Evolutionary conservation across 2,888 invertebrate species (phyloP), one percentile per base, ranked within the genome.

Genomic region (Merodon equestris): DNA sequence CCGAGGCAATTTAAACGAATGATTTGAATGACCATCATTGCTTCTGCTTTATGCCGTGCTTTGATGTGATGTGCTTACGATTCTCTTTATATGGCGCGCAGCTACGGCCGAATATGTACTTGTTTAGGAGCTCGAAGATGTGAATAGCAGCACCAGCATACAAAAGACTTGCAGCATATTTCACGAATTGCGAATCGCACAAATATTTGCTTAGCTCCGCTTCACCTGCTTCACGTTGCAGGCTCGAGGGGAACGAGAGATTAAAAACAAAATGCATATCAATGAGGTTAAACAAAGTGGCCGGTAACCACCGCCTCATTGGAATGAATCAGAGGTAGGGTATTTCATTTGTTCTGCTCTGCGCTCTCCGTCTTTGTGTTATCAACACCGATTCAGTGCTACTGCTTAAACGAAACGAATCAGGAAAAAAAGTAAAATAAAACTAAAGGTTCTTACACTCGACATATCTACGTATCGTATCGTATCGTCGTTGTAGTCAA

Each of bases 281-380:
- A 77, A 73, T 57, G 77, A 77, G 77, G 67, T 77, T 77, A 73
- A 73, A 77, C 77, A 77, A 73, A 73, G 72, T 77, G 72, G 72
- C 66, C 66, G 75, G 27, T 44, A 50, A 60, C 66, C 72, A 72
- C 72, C 72, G 60, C 77, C 77, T 67, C 67, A 40, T 63, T 17
- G 57, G 57, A 36, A 73, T 77, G 77, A 77, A 58, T 77, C 77
- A 77, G 73, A 57, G 67, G 63, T 67, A 61, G 63, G 47, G 61
- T 73, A 68, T 77, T 67, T 73, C 57, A 45, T 45, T 67, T 61
- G 56, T 57, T 56, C 61, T 40, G 48, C 48, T 53, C 44, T 61
- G 45, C 34, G 50, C 27, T 34, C 48, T 18, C 34, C 7, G 27
- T 19, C 53, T 56, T 63, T 75, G 58, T 76, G 71, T 77, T 77